Conservation (phyloP, 1,140 invertebrate genomes). For the Samia ricini region DNA sequence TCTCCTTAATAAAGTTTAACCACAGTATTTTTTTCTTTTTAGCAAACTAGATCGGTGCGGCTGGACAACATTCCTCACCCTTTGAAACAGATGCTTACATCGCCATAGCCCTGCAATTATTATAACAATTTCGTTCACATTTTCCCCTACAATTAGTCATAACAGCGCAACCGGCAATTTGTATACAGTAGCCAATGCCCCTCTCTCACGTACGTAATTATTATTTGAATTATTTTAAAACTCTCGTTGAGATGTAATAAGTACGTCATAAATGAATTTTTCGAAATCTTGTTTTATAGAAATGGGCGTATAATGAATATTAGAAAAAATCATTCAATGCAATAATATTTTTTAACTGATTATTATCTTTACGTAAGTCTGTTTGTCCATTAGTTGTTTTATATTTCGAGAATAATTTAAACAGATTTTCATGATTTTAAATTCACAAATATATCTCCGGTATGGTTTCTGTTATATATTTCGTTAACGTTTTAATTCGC, state of each 20-base stretch:
- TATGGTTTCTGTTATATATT: no score
- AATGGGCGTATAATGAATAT: no score
- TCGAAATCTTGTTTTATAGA: neutral
- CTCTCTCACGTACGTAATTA: conserved; percentile 30
- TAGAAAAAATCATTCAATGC: no score
- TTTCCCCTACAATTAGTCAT: conserved; percentile 38
- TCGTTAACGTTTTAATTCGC: no score
- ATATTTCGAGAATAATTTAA: no score
- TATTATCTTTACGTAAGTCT: no score
- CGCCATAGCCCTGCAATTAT: conserved; percentile 18
- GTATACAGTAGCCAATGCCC: conserved; percentile 32
- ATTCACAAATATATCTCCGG: no score
- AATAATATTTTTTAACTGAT: neutral
- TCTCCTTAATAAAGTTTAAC: neutral
- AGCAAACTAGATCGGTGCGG: neutral
- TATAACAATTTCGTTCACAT: conserved; percentile 39
- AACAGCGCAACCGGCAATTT: conserved; percentile 34
- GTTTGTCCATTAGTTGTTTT: no score
- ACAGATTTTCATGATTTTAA: no score
- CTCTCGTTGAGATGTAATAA: conserved; percentile 23
- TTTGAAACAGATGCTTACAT: conserved; percentile 10
- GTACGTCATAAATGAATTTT: neutral
- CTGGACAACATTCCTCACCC: conserved; percentile 1
- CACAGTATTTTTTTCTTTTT: neutral
- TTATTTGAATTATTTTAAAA: conserved; percentile 51